Percentiles rank a stretch among this genome's conserved stretches.
These are phyloP conservation scores for Zosterops japonicus DNA, from an alignment of 2,113 vertebrate species.

Conservation along the genomic window DNA sequence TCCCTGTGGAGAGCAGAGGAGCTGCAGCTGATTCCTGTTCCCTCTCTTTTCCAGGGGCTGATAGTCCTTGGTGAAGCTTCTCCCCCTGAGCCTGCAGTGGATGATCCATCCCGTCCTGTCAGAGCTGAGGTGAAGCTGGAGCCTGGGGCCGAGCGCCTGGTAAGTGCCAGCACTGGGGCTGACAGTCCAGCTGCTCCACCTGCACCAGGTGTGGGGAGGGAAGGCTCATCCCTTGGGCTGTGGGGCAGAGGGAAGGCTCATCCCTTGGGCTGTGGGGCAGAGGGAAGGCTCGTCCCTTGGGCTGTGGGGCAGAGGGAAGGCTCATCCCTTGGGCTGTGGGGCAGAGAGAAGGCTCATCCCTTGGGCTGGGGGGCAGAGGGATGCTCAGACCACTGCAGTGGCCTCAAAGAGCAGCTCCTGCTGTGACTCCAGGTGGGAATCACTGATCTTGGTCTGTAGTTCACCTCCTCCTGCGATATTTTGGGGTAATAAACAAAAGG, in stretches of 20 bases:
- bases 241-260: too few species aligned
- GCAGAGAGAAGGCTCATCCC: neutral
- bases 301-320: too few species aligned
- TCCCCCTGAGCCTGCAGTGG: slow-evolving; percentile 64
- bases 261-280: too few species aligned
- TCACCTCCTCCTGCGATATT: neutral
- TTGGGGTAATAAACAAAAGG: neutral
- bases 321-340: too few species aligned
- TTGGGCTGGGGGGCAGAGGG: neutral
- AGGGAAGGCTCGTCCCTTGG: too few species aligned
- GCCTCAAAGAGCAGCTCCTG: neutral
- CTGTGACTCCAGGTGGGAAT: neutral
- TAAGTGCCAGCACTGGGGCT: slow-evolving; percentile 54
- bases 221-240: too few species aligned
- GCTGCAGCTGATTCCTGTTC: neutral
- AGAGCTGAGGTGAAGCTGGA: slow-evolving; percentile 77
- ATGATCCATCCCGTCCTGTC: slow-evolving; percentile 62
- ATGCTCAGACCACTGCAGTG: rapidly evolving
- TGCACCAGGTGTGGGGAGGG: rapidly evolving
- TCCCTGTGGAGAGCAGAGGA: neutral
- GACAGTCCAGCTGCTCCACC: rapidly evolving
- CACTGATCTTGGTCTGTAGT: neutral
- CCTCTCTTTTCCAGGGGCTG: slow-evolving; percentile 79
- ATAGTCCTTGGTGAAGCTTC: slow-evolving; percentile 86
- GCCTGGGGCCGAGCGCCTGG: slow-evolving; percentile 74